phyloP scores from a whole-genome alignment of 2,888 invertebrate genomes.

The Stegophylla sp. region DNA sequence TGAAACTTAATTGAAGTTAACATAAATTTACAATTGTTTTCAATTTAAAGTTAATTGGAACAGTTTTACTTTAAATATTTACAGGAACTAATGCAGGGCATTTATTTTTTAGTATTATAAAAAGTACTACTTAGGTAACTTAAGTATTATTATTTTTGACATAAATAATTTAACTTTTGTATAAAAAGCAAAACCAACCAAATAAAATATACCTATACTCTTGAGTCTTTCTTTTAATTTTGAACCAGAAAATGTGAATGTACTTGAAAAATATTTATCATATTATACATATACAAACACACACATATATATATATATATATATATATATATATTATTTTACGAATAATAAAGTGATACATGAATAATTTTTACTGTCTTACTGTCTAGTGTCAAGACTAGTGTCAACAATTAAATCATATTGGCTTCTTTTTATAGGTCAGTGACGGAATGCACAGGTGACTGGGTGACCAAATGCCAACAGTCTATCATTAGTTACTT shows the following conservation, averaged over 20 bases:
- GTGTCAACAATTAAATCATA: constrained; percentile 44
- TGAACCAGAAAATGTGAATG: constrained; percentile 28
- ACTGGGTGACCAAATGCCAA: constrained; percentile 46
- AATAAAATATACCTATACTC: constrained; percentile 51
- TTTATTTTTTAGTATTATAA: constrained; percentile 35
- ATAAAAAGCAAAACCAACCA: constrained; percentile 47
- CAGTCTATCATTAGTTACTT: constrained; percentile 54
- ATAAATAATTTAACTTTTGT: constrained; percentile 44
- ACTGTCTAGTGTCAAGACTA: constrained; percentile 54
- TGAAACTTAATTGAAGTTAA: constrained; percentile 53
- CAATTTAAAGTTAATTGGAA: constrained; percentile 39
- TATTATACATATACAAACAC: not conserved
- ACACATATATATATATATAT: too few relatives aligned
- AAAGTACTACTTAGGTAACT: constrained; percentile 56
- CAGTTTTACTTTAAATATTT: constrained; percentile 42
- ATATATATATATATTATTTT: constrained; percentile 19
- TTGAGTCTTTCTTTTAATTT: constrained; percentile 17
- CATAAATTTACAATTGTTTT: constrained; percentile 39
- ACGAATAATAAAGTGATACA: constrained; percentile 34
- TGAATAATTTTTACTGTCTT: constrained; percentile 47
- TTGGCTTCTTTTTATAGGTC: constrained; percentile 16
- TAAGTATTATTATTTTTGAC: constrained; percentile 52
- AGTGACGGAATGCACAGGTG: constrained; percentile 55
- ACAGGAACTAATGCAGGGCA: constrained; percentile 53
- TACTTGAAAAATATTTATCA: constrained; percentile 42